Evolutionary conservation across 2,888 invertebrate genomes (phyloP), one percentile per base, ranked within the genome.

Genomic region (Hoplodrina blanda): DNA sequence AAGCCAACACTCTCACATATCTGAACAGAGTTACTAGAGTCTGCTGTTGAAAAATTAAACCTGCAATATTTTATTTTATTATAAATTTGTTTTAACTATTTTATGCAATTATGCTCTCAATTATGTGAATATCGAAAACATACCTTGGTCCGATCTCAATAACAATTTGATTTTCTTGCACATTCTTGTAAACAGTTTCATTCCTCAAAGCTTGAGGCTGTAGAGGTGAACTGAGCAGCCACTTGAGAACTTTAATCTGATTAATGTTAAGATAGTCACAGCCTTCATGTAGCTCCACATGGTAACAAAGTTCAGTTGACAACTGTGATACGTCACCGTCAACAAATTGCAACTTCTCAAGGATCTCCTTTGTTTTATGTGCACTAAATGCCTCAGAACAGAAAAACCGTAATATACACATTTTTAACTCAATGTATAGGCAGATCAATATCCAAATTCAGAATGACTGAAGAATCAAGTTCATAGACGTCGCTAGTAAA

Each of bases 1-100:
- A 99, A 93, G 4, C 98, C 98, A 56, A 99, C 97, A 85, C 98
- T 98, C 80, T 97, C 97, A 90, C 99, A 99, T 83, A 99, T 99
- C 64, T 99, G 99, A 1, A 99, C 98, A 41, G 99, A 98, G 94
- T 99, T 99, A 82, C 99, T 99, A 0, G 99, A 99, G 91, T 98
- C 98, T 0, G 99, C 98, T 52, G 99, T 99, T 19, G 99, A 99
- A 91, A 99, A 99, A 93, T 99, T 99, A 85, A 99, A 97, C 84
- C 99, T 98, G 90, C 81, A 94, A 78, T 0, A 44, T 25, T 53
- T 52, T 4, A 33, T 15, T 61, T 25, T 0, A 46, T 53, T 41
- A 56, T n/a, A 11, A 15, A 19, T 19, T 10, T 2, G 4, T 19
- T 19, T 37, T 17, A 33, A 37, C 7, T 56, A 30, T 49, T 44